These are phyloP conservation scores for Oegoconia quadripuncta DNA, from an alignment of 2,888 invertebrate genomes.

Conservation along the genomic window DNA sequence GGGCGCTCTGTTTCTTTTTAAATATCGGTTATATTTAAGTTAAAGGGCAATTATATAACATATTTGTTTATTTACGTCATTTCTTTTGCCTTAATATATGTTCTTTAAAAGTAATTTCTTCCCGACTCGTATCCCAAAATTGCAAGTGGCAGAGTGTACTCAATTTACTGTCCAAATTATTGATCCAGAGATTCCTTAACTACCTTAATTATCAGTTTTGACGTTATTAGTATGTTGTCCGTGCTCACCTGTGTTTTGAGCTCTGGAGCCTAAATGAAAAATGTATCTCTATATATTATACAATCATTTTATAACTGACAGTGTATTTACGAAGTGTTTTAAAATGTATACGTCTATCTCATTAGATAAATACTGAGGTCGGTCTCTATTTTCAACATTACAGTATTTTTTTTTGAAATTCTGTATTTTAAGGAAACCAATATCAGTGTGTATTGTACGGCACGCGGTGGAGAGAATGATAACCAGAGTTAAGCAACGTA, in stretches of 20 bases:
- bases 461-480: no score
- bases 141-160: constrained; percentile 15
- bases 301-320: no score
- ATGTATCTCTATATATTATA: no score
- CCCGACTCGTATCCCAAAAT: constrained; percentile 14
- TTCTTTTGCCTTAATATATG: constrained; percentile 17
- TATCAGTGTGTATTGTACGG: no score
- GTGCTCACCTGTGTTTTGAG: constrained; percentile 3
- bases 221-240: constrained; percentile 15
- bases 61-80: constrained; percentile 2
- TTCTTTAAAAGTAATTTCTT: constrained; percentile 19
- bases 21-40: neutral
- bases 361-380: no score
- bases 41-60: neutral
- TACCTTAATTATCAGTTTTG: constrained; percentile 16
- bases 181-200: constrained; percentile 19
- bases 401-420: no score
- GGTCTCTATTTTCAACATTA: no score
- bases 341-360: no score
- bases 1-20: neutral
- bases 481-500: no score
- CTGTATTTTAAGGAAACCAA: no score
- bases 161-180: constrained; percentile 18
- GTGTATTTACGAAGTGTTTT: no score
- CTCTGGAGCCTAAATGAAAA: neutral